Conservation (phyloP, 64 coral and sea anemone species). For the Montipora cactus region DNA sequence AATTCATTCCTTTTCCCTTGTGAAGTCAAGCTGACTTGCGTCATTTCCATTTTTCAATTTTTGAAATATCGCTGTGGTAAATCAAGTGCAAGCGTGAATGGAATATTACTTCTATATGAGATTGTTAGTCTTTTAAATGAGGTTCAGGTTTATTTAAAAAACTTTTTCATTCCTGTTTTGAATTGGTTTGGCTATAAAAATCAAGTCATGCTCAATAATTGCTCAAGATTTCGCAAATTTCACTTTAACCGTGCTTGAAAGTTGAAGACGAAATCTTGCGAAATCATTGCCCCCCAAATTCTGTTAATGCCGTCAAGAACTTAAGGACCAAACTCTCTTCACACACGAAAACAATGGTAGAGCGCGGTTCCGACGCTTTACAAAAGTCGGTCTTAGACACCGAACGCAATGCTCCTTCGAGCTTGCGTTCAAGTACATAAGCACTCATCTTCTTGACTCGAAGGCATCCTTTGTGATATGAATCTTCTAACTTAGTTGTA, state of each 20-base stretch:
- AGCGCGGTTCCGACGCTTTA: neutral
- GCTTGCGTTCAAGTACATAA: too few relatives aligned
- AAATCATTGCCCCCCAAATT: neutral
- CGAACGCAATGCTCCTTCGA: neutral
- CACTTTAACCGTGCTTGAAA: neutral
- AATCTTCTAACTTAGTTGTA: neutral
- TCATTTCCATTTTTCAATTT: neutral
- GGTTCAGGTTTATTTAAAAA: neutral
- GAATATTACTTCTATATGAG: neutral
- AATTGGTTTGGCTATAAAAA: neutral
- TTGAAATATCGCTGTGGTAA: neutral
- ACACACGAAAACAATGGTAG: neutral
- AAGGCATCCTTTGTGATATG: neutral
- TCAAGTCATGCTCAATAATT: neutral
- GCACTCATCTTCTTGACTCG: neutral
- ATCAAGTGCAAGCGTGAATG: neutral
- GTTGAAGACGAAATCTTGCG: neutral
- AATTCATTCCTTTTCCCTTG: neutral
- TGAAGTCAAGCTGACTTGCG: too few relatives aligned
- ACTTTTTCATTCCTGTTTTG: neutral
- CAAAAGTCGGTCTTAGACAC: neutral
- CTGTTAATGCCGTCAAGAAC: neutral
- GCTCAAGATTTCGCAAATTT: neutral
- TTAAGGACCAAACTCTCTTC: neutral
- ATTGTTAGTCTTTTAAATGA: neutral